Base-by-base conservation (phyloP, 2,113 vertebrate genomes). In the Garra rufa region DNA sequence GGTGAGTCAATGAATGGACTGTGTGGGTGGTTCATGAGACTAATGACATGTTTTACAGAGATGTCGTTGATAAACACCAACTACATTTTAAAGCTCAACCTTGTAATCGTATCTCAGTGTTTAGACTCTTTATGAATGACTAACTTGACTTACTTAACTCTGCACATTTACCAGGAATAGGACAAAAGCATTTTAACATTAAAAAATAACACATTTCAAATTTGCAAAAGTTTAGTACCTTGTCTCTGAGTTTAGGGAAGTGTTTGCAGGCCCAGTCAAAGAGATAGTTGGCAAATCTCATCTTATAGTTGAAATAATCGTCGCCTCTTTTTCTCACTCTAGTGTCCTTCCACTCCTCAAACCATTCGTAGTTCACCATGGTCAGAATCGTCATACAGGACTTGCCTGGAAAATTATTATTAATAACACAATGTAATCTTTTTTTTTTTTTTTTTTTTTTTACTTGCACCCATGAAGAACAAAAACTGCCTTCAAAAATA, bases 351-450 rank as follows among this genome's bases (percentile, higher is more conserved):
- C 95, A 96, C 63, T 96, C 94, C 84, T 96, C 95, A 9, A 97
- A 96, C 96, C 96, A 97, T 81, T 97, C 94, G 0, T 95, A 96
- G 0, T 93, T 93, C 0, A 94, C 95, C 96, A 97, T 96, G 79
- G 90, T 95, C 90, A 97, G 91, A 46, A 97, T 94, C 3, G 95
- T 97, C 96, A 97, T 96, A 89, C 94, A 96, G 0, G 94, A 96
- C 74, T 94, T 93, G 34, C 96, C 96, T 97, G 91, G 21, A 80
- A 84, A 65, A 63, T n/a, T n/a, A n/a, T n/a, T n/a, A n/a, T n/a
- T n/a, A n/a, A n/a, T n/a, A n/a, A n/a, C n/a, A n/a, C n/a, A n/a
- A n/a, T n/a, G n/a, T n/a, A n/a, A n/a, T n/a, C n/a, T n/a, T n/a
- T n/a, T n/a, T n/a, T n/a, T n/a, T n/a, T n/a, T n/a, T n/a, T n/a